These are phyloP conservation scores for Prionace glauca DNA, from an alignment of 2,797 vertebrate species.

Conservation along the genomic window DNA sequence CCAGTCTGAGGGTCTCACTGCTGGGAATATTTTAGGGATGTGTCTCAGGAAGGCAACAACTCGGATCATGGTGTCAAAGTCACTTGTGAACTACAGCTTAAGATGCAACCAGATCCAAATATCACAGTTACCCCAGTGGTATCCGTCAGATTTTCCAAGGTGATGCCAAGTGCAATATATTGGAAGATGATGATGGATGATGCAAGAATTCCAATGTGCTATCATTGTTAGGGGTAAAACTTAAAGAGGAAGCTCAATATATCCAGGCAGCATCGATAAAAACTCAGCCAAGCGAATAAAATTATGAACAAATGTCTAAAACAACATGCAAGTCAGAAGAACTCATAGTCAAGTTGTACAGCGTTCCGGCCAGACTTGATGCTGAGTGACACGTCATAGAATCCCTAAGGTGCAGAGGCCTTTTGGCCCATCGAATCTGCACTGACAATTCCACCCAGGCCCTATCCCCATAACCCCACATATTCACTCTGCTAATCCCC, in stretches of 20 bases:
- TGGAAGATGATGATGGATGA: neutral
- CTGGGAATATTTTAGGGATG: neutral
- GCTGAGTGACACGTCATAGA: neutral
- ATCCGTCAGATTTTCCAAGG: neutral
- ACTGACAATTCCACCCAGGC: no score
- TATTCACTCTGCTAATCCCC: no score
- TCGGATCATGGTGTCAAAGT: neutral
- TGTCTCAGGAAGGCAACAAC: neutral
- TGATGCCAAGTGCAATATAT: neutral
- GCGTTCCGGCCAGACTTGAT: neutral
- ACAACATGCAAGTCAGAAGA: neutral
- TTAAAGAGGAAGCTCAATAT: neutral
- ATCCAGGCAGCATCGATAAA: neutral
- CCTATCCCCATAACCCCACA: no score
- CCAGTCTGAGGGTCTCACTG: neutral
- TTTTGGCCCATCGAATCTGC: no score
- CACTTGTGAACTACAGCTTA: no score
- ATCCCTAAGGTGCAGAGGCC: no score
- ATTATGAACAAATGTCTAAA: neutral
- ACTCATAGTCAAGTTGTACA: neutral
- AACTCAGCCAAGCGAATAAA: neutral
- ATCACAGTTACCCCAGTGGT: neutral
- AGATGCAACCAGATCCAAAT: neutral
- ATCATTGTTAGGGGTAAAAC: neutral
- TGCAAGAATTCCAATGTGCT: neutral